A percentile compares a stretch with the other conserved stretches of the same genome.
Evolutionary conservation across 2,888 invertebrate genomes (phyloP).

Genomic region (Epirrhoe alternata): DNA sequence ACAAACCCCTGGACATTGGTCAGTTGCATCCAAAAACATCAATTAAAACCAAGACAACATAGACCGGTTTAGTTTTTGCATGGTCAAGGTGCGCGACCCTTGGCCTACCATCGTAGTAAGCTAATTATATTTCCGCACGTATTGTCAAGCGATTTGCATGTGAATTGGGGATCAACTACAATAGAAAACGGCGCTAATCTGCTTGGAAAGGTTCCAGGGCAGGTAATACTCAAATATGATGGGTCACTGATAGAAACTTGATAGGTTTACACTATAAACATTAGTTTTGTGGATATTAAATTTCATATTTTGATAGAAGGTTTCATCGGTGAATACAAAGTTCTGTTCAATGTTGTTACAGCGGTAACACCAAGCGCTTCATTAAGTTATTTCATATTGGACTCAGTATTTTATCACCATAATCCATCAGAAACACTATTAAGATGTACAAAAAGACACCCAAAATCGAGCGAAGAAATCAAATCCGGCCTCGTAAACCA

Average conservation of each 20-base stretch:
- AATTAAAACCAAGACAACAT: conserved; percentile 75
- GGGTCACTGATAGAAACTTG: conserved; percentile 73
- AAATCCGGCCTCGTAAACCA: conserved; percentile 62
- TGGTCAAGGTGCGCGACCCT: conserved; percentile 71
- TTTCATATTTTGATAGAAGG: conserved; percentile 67
- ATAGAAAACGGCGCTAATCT: conserved; percentile 72
- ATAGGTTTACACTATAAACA: conserved; percentile 79
- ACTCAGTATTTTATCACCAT: conserved; percentile 23
- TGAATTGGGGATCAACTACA: conserved; percentile 73
- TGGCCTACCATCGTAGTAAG: conserved; percentile 60
- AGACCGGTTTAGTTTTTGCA: conserved; percentile 75
- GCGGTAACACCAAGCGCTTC: background rate
- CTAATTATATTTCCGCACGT: conserved; percentile 85
- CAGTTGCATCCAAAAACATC: conserved; percentile 78
- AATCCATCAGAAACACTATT: conserved; percentile 36
- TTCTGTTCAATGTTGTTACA: conserved; percentile 19
- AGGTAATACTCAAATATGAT: conserved; percentile 59
- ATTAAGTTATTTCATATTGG: conserved; percentile 5
- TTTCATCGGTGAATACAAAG: conserved; percentile 55
- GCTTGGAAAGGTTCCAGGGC: conserved; percentile 56
- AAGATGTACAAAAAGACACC: conserved; percentile 43
- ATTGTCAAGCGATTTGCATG: conserved; percentile 79
- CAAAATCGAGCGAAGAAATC: conserved; percentile 44
- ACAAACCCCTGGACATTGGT: conserved; percentile 72
- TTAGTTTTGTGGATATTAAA: conserved; percentile 68